phyloP scores from a whole-genome alignment of 2,888 invertebrate genomes.

The Hipparchia semele region DNA sequence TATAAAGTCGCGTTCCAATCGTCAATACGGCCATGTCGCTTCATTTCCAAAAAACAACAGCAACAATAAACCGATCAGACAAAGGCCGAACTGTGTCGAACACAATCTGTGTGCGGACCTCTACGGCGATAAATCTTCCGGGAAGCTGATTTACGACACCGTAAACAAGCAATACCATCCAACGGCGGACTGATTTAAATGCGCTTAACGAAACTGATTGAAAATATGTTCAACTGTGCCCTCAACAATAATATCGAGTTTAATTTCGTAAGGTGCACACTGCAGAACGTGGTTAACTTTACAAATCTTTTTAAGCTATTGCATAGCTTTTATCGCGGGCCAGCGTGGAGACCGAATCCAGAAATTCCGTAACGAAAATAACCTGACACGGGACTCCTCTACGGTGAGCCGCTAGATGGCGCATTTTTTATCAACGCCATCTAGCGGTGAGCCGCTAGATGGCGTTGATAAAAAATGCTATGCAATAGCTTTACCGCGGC shows the following conservation, averaged over 20 bases:
- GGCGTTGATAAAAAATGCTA: too few relatives aligned
- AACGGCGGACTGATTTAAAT: slow-evolving; percentile 54
- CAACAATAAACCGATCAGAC: slow-evolving; percentile 40
- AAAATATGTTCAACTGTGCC: slow-evolving; percentile 15
- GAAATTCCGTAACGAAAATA: too few relatives aligned
- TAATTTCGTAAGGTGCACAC: not conserved
- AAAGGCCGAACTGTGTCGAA: slow-evolving; percentile 57
- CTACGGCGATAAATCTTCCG: slow-evolving; percentile 69
- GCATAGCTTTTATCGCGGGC: too few relatives aligned
- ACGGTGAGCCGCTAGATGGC: too few relatives aligned
- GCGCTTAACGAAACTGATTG: slow-evolving; percentile 24
- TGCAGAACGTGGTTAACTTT: too few relatives aligned
- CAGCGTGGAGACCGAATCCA: too few relatives aligned
- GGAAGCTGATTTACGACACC: slow-evolving; percentile 70
- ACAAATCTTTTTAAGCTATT: too few relatives aligned
- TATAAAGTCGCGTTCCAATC: slow-evolving; percentile 3
- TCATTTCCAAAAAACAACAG: slow-evolving; percentile 42
- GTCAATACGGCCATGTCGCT: slow-evolving; percentile 94
- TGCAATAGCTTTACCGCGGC: too few relatives aligned
- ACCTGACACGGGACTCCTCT: too few relatives aligned
- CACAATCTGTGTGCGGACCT: slow-evolving; percentile 60
- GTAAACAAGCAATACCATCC: slow-evolving; percentile 74
- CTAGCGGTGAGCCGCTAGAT: too few relatives aligned
- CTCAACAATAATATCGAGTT: not conserved
- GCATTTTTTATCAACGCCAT: too few relatives aligned